These are phyloP conservation scores for Lasioglossum villosulum DNA, from an alignment of 2,888 invertebrate species.

Conservation along the genomic window DNA sequence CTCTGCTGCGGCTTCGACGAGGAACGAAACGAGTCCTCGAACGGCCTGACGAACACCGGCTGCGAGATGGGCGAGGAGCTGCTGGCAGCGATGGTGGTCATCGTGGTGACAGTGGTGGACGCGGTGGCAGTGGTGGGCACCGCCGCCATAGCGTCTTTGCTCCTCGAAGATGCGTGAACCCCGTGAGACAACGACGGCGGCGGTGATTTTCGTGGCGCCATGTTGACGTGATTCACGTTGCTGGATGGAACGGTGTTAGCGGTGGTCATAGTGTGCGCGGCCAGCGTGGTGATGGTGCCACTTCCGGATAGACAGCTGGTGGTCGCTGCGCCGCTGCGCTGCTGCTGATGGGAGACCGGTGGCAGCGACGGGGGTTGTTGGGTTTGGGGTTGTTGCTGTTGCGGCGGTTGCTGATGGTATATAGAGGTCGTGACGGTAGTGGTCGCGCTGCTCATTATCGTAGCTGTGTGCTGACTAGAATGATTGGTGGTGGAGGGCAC, in stretches of 20 bases:
- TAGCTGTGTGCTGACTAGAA: slow-evolving; percentile 82
- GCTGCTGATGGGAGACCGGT: slow-evolving; percentile 50
- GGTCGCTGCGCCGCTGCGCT: slow-evolving; percentile 81
- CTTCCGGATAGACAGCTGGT: slow-evolving; percentile 84
- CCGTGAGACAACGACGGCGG: slow-evolving; percentile 62
- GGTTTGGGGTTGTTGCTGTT: slow-evolving; percentile 29
- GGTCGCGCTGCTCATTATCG: slow-evolving; percentile 75
- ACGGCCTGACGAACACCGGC: slow-evolving; percentile 82
- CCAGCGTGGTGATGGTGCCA: slow-evolving; percentile 84
- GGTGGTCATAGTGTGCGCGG: slow-evolving; percentile 71
- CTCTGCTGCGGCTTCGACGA: slow-evolving; percentile 77
- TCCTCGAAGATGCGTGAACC: slow-evolving; percentile 66
- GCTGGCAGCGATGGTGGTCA: neutral
- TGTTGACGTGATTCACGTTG: slow-evolving; percentile 64
- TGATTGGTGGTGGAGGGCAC: slow-evolving; percentile 78
- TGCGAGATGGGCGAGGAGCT: slow-evolving; percentile 64
- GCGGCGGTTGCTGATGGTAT: slow-evolving; percentile 66
- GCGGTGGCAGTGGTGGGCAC: slow-evolving; percentile 54
- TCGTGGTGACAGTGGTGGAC: slow-evolving; percentile 49
- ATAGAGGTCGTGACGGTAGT: slow-evolving; percentile 70
- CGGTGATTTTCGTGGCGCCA: slow-evolving; percentile 69
- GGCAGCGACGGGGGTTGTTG: slow-evolving; percentile 26
- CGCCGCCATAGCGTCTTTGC: slow-evolving; percentile 63
- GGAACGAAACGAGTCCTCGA: slow-evolving; percentile 82
- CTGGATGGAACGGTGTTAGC: slow-evolving; percentile 66